Percentiles rank a stretch among this genome's conserved stretches.
Conservation (phyloP, 2,888 invertebrate species). For the Yponomeuta cagnagella region DNA sequence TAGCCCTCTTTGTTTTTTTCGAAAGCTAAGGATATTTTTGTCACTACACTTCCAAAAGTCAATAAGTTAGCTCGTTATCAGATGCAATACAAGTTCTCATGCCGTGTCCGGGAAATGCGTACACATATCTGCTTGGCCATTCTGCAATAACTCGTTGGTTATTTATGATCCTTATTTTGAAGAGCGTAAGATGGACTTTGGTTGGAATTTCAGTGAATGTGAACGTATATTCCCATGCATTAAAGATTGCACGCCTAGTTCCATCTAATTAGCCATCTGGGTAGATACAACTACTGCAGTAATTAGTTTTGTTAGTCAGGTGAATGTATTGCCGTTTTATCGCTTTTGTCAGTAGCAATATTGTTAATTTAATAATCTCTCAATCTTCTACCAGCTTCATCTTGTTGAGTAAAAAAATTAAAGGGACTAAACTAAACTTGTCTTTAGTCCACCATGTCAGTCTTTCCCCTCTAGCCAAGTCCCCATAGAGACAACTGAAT, state of each 20-base stretch:
- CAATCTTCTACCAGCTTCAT: too few species aligned
- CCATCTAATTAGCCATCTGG: neutral
- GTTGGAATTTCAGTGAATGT: neutral
- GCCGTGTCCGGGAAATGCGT: conserved; percentile 15
- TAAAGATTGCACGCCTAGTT: conserved; percentile 1
- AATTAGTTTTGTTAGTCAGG: neutral
- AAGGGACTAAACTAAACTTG: too few species aligned
- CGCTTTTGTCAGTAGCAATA: too few species aligned
- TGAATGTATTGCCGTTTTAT: too few species aligned
- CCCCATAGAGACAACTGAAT: neutral
- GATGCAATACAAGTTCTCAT: conserved; percentile 8
- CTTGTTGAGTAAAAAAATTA: too few species aligned
- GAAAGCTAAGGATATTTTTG: too few species aligned
- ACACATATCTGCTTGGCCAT: conserved; percentile 11
- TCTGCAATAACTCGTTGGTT: conserved; percentile 12
- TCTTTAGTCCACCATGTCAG: too few species aligned
- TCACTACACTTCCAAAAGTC: neutral
- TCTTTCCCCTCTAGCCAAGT: neutral
- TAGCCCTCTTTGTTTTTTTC: too few species aligned
- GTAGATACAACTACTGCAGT: neutral
- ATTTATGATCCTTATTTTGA: neutral
- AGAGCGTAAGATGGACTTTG: neutral
- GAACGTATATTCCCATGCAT: neutral
- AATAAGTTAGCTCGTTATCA: neutral
- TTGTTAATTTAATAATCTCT: too few species aligned